These are phyloP conservation scores for Halocynthia aurantium DNA, from an alignment of 23 tunicate genomes.

Conservation along the genomic window DNA sequence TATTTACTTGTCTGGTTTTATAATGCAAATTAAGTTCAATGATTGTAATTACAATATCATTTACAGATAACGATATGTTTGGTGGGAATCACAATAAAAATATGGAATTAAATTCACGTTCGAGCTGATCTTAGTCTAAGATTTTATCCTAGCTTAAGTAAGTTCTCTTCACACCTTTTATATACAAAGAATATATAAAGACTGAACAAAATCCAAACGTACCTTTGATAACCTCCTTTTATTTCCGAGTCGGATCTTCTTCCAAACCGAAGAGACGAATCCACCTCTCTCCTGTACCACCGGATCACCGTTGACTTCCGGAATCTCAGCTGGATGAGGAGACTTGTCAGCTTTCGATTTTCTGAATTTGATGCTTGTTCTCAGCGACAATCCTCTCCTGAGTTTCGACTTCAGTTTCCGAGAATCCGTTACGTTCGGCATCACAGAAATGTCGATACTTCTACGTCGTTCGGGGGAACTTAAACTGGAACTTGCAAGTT, in stretches of 20 bases:
- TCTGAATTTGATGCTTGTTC: conserved; percentile 4
- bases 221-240: conserved; percentile 14
- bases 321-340: background rate
- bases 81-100: too few relatives aligned
- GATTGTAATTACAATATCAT: too few relatives aligned
- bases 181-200: too few relatives aligned
- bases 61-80: too few relatives aligned
- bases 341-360: background rate
- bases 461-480: conserved; percentile 14
- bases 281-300: background rate
- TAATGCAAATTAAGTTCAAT: too few relatives aligned
- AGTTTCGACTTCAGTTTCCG: conserved; percentile 6
- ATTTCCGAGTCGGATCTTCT: conserved; percentile 1
- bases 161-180: too few relatives aligned
- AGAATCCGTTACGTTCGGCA: conserved; percentile 11
- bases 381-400: conserved; percentile 1
- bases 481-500: too few relatives aligned
- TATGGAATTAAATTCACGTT: too few relatives aligned
- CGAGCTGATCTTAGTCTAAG: too few relatives aligned
- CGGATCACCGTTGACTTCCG: background rate
- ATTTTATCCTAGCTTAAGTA: background rate
- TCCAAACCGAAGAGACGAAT: conserved; percentile 14
- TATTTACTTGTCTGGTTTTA: too few relatives aligned
- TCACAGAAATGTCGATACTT: conserved; percentile 11
- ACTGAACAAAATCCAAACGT: background rate